Conservation (phyloP, 2,113 vertebrate species). For the Zosterops lateralis region DNA sequence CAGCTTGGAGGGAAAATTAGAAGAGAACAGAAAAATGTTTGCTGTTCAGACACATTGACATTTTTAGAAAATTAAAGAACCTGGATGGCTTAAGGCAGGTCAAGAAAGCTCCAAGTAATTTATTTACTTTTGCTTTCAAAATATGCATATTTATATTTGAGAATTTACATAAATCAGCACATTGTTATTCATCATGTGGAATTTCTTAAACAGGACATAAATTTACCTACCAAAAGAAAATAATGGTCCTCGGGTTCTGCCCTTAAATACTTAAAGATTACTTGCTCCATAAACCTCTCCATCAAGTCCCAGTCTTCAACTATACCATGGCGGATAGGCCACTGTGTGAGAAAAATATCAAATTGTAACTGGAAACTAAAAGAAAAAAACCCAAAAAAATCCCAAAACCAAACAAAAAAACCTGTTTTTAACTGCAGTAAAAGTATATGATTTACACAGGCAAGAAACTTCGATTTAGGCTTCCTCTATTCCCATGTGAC, state of each 20-base stretch:
- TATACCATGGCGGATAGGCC: constrained; percentile 98
- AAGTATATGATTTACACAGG: not conserved
- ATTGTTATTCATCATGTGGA: not conserved
- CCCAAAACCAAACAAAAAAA: not conserved
- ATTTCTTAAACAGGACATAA: not conserved
- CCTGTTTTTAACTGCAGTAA: not conserved
- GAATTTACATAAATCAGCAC: not conserved
- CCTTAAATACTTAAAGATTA: constrained; percentile 98
- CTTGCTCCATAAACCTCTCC: constrained; percentile 99
- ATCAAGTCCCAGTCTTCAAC: constrained; percentile 99
- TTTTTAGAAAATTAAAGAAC: not conserved
- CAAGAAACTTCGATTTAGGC: not conserved
- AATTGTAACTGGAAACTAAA: not conserved
- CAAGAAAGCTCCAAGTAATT: not conserved
- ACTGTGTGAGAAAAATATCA: constrained; percentile 71
- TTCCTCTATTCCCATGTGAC: accelerated
- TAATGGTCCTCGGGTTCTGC: constrained; percentile 98
- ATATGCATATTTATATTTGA: not conserved
- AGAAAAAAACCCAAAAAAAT: constrained; percentile 50
- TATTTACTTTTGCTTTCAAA: not conserved
- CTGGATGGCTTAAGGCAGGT: not conserved
- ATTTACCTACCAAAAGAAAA: constrained; percentile 91
- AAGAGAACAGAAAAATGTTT: not conserved
- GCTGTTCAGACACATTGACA: not conserved
- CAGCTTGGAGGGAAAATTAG: not conserved